Percentiles rank a stretch among this genome's conserved stretches.
Evolutionary conservation across 2,888 invertebrate species (phyloP).

Genomic region (Drosophila koepferae): DNA sequence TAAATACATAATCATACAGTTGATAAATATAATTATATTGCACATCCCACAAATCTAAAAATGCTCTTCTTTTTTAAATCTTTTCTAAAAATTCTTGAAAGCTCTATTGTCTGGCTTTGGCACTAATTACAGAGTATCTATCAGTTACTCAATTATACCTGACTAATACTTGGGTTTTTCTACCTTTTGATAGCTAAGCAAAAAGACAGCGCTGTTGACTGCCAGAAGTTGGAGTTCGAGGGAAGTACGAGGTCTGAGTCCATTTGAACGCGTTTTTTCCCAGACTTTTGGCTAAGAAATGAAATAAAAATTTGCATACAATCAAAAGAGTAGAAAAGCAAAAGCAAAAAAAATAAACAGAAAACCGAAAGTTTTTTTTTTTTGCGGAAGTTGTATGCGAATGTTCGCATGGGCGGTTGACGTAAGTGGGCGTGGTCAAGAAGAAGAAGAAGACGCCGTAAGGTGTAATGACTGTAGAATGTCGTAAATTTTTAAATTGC

Average conservation of each 20-base stretch:
- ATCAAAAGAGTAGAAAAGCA: slow-evolving; percentile 33
- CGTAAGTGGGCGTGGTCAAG: slow-evolving; percentile 57
- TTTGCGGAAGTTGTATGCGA: slow-evolving; percentile 76
- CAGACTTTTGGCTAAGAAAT: slow-evolving; percentile 42
- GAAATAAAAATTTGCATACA: slow-evolving; percentile 74
- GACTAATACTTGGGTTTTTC: not conserved
- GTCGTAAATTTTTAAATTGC: slow-evolving; percentile 78
- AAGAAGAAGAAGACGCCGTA: slow-evolving; percentile 39
- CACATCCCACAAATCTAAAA: not conserved
- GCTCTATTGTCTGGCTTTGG: not conserved
- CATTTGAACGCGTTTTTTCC: slow-evolving; percentile 43
- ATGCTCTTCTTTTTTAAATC: too few relatives aligned
- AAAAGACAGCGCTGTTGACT: slow-evolving; percentile 29
- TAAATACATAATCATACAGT: not conserved
- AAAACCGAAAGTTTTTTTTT: slow-evolving; percentile 54
- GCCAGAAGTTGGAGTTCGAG: not conserved
- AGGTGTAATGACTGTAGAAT: slow-evolving; percentile 79
- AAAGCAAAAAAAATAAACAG: not conserved
- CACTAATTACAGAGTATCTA: not conserved
- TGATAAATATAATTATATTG: not conserved
- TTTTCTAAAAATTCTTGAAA: not conserved
- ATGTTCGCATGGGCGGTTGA: slow-evolving; percentile 68
- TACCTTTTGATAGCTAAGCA: slow-evolving; percentile 31
- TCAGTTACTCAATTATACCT: not conserved
- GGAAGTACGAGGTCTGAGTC: slow-evolving; percentile 9